Base-by-base conservation (phyloP, 2,888 invertebrate genomes). In the Patella caerulea region DNA sequence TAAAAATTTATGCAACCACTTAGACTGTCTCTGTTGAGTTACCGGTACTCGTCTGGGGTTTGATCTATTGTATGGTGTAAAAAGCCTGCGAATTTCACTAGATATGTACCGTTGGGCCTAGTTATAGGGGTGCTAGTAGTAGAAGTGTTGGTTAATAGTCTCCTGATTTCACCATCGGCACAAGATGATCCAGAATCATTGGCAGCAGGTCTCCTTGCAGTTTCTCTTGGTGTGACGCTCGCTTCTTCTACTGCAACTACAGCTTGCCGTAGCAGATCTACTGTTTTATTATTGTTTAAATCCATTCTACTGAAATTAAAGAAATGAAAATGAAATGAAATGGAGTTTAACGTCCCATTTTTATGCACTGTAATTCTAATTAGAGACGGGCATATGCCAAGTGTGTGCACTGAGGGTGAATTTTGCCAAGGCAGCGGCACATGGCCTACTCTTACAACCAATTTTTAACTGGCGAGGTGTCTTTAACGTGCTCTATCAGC, bases 291-390 rank as follows among this genome's bases (percentile, higher is more conserved):
- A 59, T 7, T 59, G 59, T 59, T 59, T 59, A 59, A 59, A 59
- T 59, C 59, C 59, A 59, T 59, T 59, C 59, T 12, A 59, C 59
- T 59, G 59, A 59, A 59, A 59, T 59, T 15, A n/a, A 59, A 59
- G 19, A 19, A 59, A 59, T n/a, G 59, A 29, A 29, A 29, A n/a
- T n/a, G n/a, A n/a, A n/a, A n/a, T 29, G 29, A 29, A 29, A 29
- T 29, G 29, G 29, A 29, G 29, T 29, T 29, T 29, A 29, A 29
- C 29, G 29, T 29, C 29, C 29, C 29, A 29, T 29, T 29, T 29
- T 29, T 29, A 29, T 29, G 29, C 2, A 29, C 29, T 29, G 29
- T 29, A 29, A 29, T 29, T 29, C 29, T 29, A 29, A 29, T 29
- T 29, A 29, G 29, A 29, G 29, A 29, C 29, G 29, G 29, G 29